phyloP scores from a whole-genome alignment of 1,140 invertebrate genomes.

The Diplogasteroides magnus region DNA sequence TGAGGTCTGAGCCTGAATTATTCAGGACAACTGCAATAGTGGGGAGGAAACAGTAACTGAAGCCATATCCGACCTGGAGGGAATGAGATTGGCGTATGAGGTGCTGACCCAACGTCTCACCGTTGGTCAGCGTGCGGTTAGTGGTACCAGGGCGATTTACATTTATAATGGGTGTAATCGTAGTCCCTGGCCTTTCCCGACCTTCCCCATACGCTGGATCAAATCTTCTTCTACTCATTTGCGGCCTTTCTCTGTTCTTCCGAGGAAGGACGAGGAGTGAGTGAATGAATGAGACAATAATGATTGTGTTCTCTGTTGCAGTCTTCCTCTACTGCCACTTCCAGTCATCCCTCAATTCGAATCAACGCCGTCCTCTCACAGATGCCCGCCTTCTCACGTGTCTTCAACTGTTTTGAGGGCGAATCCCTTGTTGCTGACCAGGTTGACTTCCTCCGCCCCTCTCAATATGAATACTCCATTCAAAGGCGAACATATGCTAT shows the following conservation, averaged over 20 bases:
- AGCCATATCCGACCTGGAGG: neutral
- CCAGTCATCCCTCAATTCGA: too few species aligned
- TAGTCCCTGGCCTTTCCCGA: neutral
- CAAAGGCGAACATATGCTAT: neutral
- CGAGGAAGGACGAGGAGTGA: neutral
- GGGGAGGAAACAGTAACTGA: neutral
- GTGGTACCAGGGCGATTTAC: neutral
- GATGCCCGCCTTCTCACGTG: neutral
- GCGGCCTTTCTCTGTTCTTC: neutral
- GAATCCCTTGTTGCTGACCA: neutral
- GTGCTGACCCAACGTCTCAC: neutral
- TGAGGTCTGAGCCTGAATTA: neutral
- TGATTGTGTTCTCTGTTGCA: too few species aligned
- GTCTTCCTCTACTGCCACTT: too few species aligned
- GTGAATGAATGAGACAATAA: too few species aligned
- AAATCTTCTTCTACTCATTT: neutral
- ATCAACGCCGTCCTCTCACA: neutral
- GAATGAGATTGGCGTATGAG: neutral
- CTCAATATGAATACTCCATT: neutral
- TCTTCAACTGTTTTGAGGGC: neutral
- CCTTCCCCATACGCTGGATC: neutral
- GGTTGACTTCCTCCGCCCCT: neutral
- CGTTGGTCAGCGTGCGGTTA: neutral
- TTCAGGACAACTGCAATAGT: neutral
- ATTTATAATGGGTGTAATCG: neutral